Evolutionary conservation across 2,888 invertebrate species (phyloP).

Genomic region (Coenonympha glycerion): DNA sequence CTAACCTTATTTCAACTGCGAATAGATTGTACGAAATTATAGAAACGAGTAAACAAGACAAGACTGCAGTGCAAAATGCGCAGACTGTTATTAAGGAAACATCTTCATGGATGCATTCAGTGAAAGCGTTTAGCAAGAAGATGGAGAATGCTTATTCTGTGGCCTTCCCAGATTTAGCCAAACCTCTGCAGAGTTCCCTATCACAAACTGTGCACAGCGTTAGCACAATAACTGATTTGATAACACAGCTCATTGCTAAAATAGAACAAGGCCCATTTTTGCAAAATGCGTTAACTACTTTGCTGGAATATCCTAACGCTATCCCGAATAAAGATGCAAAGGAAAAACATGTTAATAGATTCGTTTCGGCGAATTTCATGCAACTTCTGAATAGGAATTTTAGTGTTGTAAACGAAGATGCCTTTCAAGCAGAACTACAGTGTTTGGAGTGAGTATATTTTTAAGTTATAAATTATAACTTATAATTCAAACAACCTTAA

Average conservation of each 20-base stretch:
- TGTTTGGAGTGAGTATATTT: constrained; percentile 66
- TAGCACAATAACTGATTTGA: constrained; percentile 71
- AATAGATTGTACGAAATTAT: constrained; percentile 38
- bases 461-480: no score
- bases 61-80: constrained; percentile 36
- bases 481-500: no score
- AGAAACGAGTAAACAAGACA: constrained; percentile 31
- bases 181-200: constrained; percentile 81
- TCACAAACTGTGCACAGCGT: constrained; percentile 81
- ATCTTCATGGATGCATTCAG: constrained; percentile 71
- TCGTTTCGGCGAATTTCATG: constrained; percentile 53
- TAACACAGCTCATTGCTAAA: constrained; percentile 62
- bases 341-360: constrained; percentile 62
- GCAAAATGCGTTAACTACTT: constrained; percentile 50
- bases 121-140: constrained; percentile 73
- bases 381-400: constrained; percentile 49
- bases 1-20: constrained; percentile 39
- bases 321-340: constrained; percentile 39
- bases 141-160: constrained; percentile 74
- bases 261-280: constrained; percentile 46
- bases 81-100: constrained; percentile 57
- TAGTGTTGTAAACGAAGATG: constrained; percentile 32
- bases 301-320: constrained; percentile 70
- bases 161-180: constrained; percentile 86
- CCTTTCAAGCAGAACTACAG: constrained; percentile 49